phyloP scores from a whole-genome alignment of 1,140 invertebrate genomes.

The Charaxes varanes region DNA sequence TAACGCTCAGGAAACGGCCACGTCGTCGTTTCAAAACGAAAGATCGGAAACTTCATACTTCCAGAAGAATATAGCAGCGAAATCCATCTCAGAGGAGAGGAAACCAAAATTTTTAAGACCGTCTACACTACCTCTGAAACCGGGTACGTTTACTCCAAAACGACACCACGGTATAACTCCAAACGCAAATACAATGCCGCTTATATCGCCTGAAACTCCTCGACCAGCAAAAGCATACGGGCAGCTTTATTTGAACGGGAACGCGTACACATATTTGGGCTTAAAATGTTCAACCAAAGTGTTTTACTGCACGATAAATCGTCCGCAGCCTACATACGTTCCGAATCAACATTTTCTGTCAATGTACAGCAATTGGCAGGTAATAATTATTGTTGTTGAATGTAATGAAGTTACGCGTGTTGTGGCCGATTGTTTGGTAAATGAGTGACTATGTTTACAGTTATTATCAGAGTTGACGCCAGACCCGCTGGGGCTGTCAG shows the following conservation, averaged over 20 bases:
- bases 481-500: slow-evolving; percentile 81
- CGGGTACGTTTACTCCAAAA: slow-evolving; percentile 86
- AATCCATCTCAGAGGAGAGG: slow-evolving; percentile 41
- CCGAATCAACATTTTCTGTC: slow-evolving; percentile 92
- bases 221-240: slow-evolving; percentile 90
- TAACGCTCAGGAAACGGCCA: slow-evolving; percentile 35
- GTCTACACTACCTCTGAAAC: slow-evolving; percentile 86
- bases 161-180: slow-evolving; percentile 85
- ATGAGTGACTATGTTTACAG: slow-evolving; percentile 60
- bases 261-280: slow-evolving; percentile 93
- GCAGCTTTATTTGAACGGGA: slow-evolving; percentile 90
- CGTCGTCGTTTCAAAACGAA: slow-evolving; percentile 39
- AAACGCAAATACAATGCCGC: slow-evolving; percentile 82
- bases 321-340: slow-evolving; percentile 96
- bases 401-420: slow-evolving; percentile 7
- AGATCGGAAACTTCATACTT: slow-evolving; percentile 70
- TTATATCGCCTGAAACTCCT: slow-evolving; percentile 93
- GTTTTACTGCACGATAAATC: slow-evolving; percentile 94
- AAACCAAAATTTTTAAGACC: slow-evolving; percentile 84
- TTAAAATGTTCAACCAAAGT: slow-evolving; percentile 92
- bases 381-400: slow-evolving; percentile 31
- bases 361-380: slow-evolving; percentile 98
- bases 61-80: slow-evolving; percentile 50
- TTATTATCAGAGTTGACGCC: slow-evolving; percentile 82
- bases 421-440: slow-evolving; percentile 29